Percentiles rank a stretch among this genome's conserved stretches.
Conservation (phyloP, 2,797 vertebrate species). For the Parauchenoglanis ngamensis region DNA sequence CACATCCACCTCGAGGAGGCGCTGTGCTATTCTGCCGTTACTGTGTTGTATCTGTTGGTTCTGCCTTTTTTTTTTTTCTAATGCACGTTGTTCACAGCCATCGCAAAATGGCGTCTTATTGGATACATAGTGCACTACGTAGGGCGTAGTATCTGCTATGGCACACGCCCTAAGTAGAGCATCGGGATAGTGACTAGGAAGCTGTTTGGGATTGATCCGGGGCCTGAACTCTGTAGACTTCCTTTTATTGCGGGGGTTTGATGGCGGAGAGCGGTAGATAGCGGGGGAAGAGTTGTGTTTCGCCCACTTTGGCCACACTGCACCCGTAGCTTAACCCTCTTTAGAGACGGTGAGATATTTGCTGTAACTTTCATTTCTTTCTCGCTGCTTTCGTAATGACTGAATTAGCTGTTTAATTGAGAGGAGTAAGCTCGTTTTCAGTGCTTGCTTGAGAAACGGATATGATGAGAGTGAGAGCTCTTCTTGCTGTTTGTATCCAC, state of each 20-base stretch:
- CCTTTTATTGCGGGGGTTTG: conserved; percentile 72
- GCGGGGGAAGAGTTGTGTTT: conserved; percentile 71
- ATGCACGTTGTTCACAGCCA: conserved; percentile 39
- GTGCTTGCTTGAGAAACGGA: conserved; percentile 13
- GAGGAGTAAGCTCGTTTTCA: not conserved
- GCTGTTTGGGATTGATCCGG: conserved; percentile 21
- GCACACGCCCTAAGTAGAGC: not conserved
- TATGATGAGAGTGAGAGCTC: not conserved
- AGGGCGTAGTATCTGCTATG: not conserved
- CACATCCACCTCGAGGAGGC: conserved; percentile 15
- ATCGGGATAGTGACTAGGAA: not conserved
- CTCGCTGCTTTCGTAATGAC: not conserved
- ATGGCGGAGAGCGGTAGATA: conserved; percentile 79
- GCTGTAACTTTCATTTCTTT: not conserved
- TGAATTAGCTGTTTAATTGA: not conserved
- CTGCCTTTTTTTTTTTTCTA: not conserved
- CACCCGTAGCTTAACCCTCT: conserved; percentile 39
- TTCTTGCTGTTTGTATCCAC: conserved; percentile 29
- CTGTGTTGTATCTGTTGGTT: not conserved
- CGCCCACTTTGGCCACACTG: conserved; percentile 46
- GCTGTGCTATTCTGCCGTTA: conserved; percentile 10
- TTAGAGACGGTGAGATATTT: conserved; percentile 45
- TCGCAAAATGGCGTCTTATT: conserved; percentile 1
- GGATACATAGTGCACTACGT: conserved; percentile 5
- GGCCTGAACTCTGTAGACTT: conserved; percentile 60